phyloP scores from a whole-genome alignment of 2,888 invertebrate species.

The Drosophila barbarae region DNA sequence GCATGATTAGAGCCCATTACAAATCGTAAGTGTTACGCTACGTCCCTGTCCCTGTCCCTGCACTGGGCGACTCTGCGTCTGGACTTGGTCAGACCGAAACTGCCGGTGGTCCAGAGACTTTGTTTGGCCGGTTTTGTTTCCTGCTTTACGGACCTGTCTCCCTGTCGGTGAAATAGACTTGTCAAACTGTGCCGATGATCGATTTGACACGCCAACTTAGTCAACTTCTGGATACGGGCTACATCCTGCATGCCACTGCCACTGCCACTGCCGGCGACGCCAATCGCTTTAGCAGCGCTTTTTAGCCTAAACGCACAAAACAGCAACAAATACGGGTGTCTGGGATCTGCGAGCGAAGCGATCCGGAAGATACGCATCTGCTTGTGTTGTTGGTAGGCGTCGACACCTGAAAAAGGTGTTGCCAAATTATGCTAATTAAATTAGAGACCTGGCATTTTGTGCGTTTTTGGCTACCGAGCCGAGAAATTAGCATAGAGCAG shows the following conservation, averaged over 20 bases:
- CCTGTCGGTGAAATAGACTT: constrained; percentile 63
- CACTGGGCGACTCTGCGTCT: constrained; percentile 23
- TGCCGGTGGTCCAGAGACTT: constrained; percentile 47
- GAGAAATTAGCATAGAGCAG: constrained; percentile 40
- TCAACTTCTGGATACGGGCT: constrained; percentile 49
- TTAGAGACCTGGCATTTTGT: constrained; percentile 32
- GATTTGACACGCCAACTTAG: constrained; percentile 76
- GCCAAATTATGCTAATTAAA: constrained; percentile 74
- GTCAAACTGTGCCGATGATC: constrained; percentile 75
- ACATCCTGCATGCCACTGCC: constrained; percentile 36
- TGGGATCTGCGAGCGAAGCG: constrained; percentile 5
- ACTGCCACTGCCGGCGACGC: constrained; percentile 49
- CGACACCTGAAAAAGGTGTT: constrained; percentile 55
- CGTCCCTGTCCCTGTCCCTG: constrained; percentile 1
- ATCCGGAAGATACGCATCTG: constrained; percentile 37
- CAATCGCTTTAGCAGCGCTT: constrained; percentile 71
- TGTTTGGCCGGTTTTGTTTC: constrained; percentile 42
- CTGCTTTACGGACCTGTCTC: constrained; percentile 27
- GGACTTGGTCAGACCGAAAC: constrained; percentile 24
- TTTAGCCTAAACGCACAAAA: constrained; percentile 60
- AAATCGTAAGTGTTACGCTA: constrained; percentile 73
- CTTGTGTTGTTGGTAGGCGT: constrained; percentile 35
- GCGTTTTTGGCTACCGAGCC: constrained; percentile 20
- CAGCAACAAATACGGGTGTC: background rate
- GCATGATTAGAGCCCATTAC: constrained; percentile 72